These are phyloP conservation scores for Drosophila virilis DNA, from an alignment of 1,140 invertebrate genomes.

Conservation along the genomic window DNA sequence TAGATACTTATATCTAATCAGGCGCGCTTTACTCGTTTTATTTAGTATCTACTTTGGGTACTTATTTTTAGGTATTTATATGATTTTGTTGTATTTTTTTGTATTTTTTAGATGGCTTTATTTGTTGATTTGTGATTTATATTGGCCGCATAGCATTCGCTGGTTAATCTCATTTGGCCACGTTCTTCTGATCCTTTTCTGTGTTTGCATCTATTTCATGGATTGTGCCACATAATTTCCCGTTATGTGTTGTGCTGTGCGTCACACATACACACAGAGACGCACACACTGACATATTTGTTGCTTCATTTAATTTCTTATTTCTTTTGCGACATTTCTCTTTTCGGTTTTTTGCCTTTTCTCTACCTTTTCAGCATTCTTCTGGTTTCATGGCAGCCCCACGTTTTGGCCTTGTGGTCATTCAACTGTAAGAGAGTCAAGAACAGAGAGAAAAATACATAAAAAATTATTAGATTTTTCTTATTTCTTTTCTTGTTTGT, in stretches of 20 bases:
- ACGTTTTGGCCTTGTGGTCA: constrained; percentile 61
- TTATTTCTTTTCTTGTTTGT: constrained; percentile 35
- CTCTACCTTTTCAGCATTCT: constrained; percentile 39
- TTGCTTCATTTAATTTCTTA: constrained; percentile 60
- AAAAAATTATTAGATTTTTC: constrained; percentile 68
- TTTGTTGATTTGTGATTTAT: constrained; percentile 35
- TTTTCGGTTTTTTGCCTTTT: constrained; percentile 27
- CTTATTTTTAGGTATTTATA: neutral
- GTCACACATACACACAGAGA: constrained; percentile 11
- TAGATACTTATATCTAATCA: neutral
- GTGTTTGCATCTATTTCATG: constrained; percentile 10
- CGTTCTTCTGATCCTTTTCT: constrained; percentile 32
- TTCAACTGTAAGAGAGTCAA: constrained; percentile 59
- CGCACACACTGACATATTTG: constrained; percentile 7
- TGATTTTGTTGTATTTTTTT: constrained; percentile 8
- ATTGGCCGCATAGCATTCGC: constrained; percentile 29
- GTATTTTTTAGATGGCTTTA: constrained; percentile 13
- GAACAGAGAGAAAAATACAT: constrained; percentile 53
- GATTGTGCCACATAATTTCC: constrained; percentile 47
- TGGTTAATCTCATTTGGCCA: constrained; percentile 42
- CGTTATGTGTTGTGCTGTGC: constrained; percentile 12
- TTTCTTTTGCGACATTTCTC: constrained; percentile 49
- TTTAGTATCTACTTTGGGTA: neutral
- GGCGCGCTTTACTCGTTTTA: too few species aligned
- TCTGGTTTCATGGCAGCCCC: constrained; percentile 42